phyloP scores from a whole-genome alignment of 2,113 vertebrate species.

The Dissostichus mawsoni region DNA sequence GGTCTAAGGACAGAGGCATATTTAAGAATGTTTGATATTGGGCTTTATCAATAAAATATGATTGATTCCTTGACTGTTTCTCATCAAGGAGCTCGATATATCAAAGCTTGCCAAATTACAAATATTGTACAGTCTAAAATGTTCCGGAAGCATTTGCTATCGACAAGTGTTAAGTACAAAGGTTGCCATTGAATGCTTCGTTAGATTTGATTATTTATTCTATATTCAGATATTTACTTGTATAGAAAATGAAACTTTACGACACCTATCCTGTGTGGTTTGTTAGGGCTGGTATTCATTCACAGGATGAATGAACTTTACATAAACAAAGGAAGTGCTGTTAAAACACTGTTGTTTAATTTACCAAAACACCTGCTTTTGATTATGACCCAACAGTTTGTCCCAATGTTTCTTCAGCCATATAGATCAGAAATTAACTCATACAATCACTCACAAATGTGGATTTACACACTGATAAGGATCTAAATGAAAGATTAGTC shows the following conservation, averaged over 20 bases:
- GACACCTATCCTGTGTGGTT: neutral
- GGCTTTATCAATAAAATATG: no score
- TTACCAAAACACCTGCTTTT: slow-evolving; percentile 10
- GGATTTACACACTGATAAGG: neutral
- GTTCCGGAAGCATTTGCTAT: no score
- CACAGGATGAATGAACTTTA: slow-evolving; percentile 9
- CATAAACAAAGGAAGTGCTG: slow-evolving; percentile 11
- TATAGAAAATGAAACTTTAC: neutral
- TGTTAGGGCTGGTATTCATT: neutral
- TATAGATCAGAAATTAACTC: neutral
- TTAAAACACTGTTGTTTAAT: neutral
- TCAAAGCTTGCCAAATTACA: neutral
- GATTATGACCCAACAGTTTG: slow-evolving; percentile 6
- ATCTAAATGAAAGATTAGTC: neutral
- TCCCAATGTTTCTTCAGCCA: neutral
- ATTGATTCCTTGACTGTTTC: neutral
- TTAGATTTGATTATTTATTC: neutral
- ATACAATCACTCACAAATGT: neutral
- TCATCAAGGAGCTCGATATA: neutral
- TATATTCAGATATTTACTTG: neutral
- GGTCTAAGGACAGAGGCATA: no score
- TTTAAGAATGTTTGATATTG: no score
- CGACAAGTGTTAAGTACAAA: neutral
- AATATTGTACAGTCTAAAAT: no score
- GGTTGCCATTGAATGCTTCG: neutral